Conservation (phyloP, 2,113 vertebrate species). For the Recurvirostra avosetta region DNA sequence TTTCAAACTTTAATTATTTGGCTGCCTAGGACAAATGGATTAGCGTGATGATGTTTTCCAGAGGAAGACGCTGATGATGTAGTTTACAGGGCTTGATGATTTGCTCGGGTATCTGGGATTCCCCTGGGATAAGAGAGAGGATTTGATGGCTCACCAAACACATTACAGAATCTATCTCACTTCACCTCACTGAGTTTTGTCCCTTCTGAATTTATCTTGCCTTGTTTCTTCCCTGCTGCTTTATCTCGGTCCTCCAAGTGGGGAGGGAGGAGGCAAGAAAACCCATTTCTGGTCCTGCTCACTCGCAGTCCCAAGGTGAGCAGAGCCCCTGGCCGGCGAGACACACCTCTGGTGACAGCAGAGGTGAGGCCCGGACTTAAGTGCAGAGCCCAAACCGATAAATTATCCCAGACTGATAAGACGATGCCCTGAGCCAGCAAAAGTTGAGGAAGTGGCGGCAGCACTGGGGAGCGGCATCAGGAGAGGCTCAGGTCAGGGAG, state of each 20-base stretch:
- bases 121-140: neutral
- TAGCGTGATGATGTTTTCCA: neutral
- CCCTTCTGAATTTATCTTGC: neutral
- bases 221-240: neutral
- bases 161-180: neutral
- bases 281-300: neutral
- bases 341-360: neutral
- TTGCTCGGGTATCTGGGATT: neutral
- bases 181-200: neutral
- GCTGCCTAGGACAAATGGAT: constrained; percentile 22
- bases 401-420: constrained; percentile 15
- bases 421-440: constrained; percentile 29
- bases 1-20: constrained; percentile 41
- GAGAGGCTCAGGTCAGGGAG: neutral
- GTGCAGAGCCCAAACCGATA: neutral
- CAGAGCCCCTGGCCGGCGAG: neutral
- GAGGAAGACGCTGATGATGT: constrained; percentile 27
- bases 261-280: neutral
- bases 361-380: neutral
- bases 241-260: neutral
- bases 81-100: neutral
- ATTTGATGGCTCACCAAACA: neutral
- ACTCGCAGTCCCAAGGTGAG: accelerated
- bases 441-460: neutral
- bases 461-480: neutral